Base-by-base conservation (phyloP, 2,113 vertebrate genomes). In the Phalacrocorax brasilianus region DNA sequence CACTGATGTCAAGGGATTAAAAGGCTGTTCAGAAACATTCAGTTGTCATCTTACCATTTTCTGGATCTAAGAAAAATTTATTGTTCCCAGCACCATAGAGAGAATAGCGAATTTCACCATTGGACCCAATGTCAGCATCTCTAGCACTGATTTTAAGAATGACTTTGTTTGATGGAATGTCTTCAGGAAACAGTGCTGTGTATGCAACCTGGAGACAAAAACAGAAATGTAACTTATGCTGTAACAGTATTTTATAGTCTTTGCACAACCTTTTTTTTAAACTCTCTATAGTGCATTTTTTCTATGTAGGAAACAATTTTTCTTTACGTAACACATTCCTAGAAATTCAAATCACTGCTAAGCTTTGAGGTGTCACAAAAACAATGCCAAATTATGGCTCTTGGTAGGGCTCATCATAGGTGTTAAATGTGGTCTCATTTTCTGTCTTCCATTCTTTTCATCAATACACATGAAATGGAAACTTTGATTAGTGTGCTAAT, bases 61-160 rank as follows among this genome's bases (percentile, higher is more conserved):
- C 99, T 53, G 98, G 97, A 95, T 99, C 98, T 83, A 99, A 98
- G 89, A 97, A 98, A 97, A 99, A 99, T 94, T 99, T 99, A 83
- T 98, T 98, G 59, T 98, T 98, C 58, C 99, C 99, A 38, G 97
- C 80, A 73, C 99, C 99, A 42, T 98, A 98, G 44, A 99, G 97
- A 12, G 99, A 98, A 91, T 99, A 99, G 86, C 97, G 98, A 95
- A 99, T 98, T 95, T 98, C 98, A 63, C 98, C 98, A 70, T 98
- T 99, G 95, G 98, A 85, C 23, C 99, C 99, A 18, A 98, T 98
- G 90, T 99, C 99, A 12, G 98, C 98, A 93, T 99, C 99, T 76
- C 97, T 98, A 56, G 99, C 99, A 8, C 95, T 92, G 80, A 99
- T 98, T 88, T 98, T 98, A 89, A 99, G 97, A 88, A 99, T 97